Evolutionary conservation across 2,113 vertebrate species (phyloP), one percentile per base, ranked within the genome.

Genomic region (Tetraodon nigroviridis): DNA sequence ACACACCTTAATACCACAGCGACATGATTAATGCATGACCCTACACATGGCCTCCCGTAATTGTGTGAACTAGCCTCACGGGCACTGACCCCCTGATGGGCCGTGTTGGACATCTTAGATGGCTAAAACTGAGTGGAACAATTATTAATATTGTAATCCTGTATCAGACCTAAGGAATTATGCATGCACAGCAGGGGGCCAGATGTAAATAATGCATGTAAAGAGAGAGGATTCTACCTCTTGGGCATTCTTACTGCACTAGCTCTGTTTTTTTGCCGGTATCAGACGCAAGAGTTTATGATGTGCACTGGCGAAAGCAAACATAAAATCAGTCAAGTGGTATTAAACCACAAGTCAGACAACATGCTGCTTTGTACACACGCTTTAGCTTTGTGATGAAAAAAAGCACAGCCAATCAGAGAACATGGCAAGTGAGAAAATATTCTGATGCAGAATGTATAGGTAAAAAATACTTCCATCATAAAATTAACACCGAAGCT

Each of bases 81-180:
- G 55, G 18, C 8, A 11, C 14, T 27, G 51, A 67, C 45, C 66
- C 32, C 41, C 50, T 61, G 64, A 64, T 55, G 64, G 48, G 4
- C 68, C 65, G 56, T 61, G 68, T 58, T 37, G 67, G 60, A 53
- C 12, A 7, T 61, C 51, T 15, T 24, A 14, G 17, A 53, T 24
- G 6, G 54, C 46, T 51, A 51, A 44, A 69, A 55, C 51, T 15
- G 24, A 62, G 44, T 14, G 29, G 40, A 57, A 29, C 27, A 67
- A 72, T 76, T 80, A 80, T 64, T 80, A 56, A 69, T 55, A 55
- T 61, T 65, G 55, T 73, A 61, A 69, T 81, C 61, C 63, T 68
- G 58, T 15, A 10, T 62, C 69, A 66, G 45, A 68, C 66, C 27
- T 15, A 4, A 76, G 54, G 73, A 55, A 78, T 82, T 73, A 76